These are phyloP conservation scores for Eupithecia subfuscata DNA, from an alignment of 2,888 invertebrate species.

Conservation along the genomic window DNA sequence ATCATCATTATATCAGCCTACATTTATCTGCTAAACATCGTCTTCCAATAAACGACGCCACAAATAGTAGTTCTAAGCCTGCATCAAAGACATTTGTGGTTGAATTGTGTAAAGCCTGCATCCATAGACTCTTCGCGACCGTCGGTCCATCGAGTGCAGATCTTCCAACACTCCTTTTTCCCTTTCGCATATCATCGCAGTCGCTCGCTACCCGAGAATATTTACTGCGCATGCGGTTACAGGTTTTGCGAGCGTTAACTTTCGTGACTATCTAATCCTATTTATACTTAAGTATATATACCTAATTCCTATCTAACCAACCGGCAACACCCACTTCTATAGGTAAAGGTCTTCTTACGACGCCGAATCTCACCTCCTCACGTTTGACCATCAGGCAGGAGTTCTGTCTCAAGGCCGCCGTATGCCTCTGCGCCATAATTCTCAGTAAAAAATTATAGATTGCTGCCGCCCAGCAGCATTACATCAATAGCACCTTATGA, in stretches of 20 bases:
- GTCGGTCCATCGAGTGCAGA: neutral
- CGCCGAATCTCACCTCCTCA: too few relatives aligned
- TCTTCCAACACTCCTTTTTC: neutral
- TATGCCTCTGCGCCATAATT: too few relatives aligned
- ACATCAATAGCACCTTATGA: neutral
- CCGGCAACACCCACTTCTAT: too few relatives aligned
- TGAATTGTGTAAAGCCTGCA: too few relatives aligned
- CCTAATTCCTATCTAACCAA: too few relatives aligned
- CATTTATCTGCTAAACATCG: too few relatives aligned
- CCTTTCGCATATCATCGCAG: too few relatives aligned
- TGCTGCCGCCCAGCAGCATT: neutral
- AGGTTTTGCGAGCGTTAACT: neutral
- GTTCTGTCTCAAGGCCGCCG: neutral
- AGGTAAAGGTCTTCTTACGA: too few relatives aligned
- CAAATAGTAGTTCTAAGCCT: neutral
- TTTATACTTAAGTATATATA: too few relatives aligned
- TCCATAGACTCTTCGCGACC: neutral
- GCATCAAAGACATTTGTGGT: neutral
- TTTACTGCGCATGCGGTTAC: neutral
- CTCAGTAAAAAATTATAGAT: neutral
- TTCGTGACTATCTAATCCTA: too few relatives aligned
- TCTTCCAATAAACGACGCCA: neutral
- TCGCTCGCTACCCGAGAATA: neutral
- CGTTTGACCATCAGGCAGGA: neutral
- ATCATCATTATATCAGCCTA: neutral